Evolutionary conservation across 1,140 invertebrate species (phyloP).

Genomic region (Potamilus streckersoni): DNA sequence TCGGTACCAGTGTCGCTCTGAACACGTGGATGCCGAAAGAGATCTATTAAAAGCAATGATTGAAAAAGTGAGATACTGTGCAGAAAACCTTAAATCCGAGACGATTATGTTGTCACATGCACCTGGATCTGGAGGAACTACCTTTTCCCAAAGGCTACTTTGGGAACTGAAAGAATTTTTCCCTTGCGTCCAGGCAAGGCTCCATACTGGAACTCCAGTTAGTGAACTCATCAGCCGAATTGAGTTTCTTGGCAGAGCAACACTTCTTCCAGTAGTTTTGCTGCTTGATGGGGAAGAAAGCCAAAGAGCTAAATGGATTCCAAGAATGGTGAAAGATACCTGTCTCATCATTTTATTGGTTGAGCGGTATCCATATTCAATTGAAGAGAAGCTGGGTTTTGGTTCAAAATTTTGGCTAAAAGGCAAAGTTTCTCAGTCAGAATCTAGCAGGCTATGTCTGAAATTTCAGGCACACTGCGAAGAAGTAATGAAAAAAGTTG

Average conservation of each 20-base stretch:
- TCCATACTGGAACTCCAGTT: not conserved
- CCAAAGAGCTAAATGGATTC: constrained; percentile 3
- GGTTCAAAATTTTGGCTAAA: constrained; percentile 12
- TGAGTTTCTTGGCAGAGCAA: constrained; percentile 25
- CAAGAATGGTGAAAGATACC: constrained; percentile 3
- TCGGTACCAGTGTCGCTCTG: constrained; percentile 32
- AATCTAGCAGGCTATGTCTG: constrained; percentile 12
- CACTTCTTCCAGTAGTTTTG: constrained; percentile 24
- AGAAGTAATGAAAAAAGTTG: constrained; percentile 2
- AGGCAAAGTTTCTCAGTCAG: constrained; percentile 14
- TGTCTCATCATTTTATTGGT: constrained; percentile 25
- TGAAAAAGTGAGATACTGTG: constrained; percentile 16
- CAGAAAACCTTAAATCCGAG: constrained; percentile 9
- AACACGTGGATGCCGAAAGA: constrained; percentile 37
- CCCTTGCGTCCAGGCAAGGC: constrained; percentile 34
- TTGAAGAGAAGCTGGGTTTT: not conserved
- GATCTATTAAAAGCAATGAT: constrained; percentile 15
- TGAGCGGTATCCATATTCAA: constrained; percentile 7
- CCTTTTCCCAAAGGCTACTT: constrained; percentile 33
- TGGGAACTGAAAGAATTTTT: constrained; percentile 28
- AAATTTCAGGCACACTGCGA: constrained; percentile 17
- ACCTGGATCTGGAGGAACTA: constrained; percentile 42
- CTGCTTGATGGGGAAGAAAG: constrained; percentile 25
- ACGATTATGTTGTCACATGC: constrained; percentile 28
- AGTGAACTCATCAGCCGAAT: constrained; percentile 24